Base-by-base conservation (phyloP, 2,888 invertebrate species). In the Sinotaia quadrata region DNA sequence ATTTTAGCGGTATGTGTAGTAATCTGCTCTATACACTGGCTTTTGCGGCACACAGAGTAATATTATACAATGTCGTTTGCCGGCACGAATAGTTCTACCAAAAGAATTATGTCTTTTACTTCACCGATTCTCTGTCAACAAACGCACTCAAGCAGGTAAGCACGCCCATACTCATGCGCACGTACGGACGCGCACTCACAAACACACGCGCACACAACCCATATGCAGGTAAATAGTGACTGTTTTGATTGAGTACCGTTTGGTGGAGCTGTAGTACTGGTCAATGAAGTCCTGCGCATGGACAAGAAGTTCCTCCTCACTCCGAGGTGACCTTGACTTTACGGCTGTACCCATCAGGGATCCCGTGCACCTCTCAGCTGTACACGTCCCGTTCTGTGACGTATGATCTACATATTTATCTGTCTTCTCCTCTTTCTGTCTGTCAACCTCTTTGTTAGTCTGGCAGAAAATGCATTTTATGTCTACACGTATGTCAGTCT, bases 211-310 rank as follows among this genome's bases (percentile, higher is more conserved):
- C 60, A 0, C 4, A 54, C 21, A 60, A 41, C 41, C 31, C 49
- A 15, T 4, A 58, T 24, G 24, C 15, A 51, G 18, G 12, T 44
- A 34, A 12, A 8, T n/a, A n/a, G n/a, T n/a, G n/a, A 1, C 56
- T 7, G 29, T 4, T 4, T 12, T n/a, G 10, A 10, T 41, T 47
- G 44, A 63, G 69, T 73, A 96, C 96, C 96, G 93, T 89, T 96
- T 92, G 81, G 96, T 96, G 52, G 96, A 96, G 60, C 94, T 92
- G 85, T 95, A 97, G 89, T 96, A 97, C 89, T 97, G 96, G 81
- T 95, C 94, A 69, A 97, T 91, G 87, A 97, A 97, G 86, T 96
- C 95, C 86, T 94, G 94, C 60, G 96, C 96, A 74, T 96, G 93
- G 63, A 91, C 90, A 68, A 95, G 90, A 5, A 95, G 91, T 84